Base-by-base conservation (phyloP, 1,140 invertebrate species). In the Drosophila pseudoananassae region DNA sequence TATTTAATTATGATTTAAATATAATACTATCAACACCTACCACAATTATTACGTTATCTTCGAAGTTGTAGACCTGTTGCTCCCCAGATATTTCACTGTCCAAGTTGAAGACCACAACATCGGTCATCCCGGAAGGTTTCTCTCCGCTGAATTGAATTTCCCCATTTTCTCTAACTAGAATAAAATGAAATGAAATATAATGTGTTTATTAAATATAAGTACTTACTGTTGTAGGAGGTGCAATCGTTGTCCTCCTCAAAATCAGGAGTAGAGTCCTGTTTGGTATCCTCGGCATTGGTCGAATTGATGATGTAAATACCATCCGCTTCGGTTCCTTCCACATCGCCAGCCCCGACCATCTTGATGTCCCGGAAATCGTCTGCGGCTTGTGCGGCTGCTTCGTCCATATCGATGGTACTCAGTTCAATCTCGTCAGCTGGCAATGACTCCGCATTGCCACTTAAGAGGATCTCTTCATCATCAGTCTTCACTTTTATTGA, bases 71-170 rank as follows among this genome's bases (percentile, higher is more conserved):
- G 15, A 78, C 45, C 45, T 78, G 69, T 43, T 78, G 78, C 33
- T 85, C 82, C 2, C 66, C 78, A 0, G 55, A 49, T 4, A 69
- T 55, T 1, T 74, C 83, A 0, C 50, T 56, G 8, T 79, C 60
- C 7, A 87, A 75, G 92, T 93, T 68, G 89, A 93, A 64, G 65
- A 92, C 33, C 64, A 89, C 55, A 7, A 85, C 80, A 52, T 85
- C 71, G 6, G 58, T 52, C 5, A 80, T 40, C 7, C 69, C 69
- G 4, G 55, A 60, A 0, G 74, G 17, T 33, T 89, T 90, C 6
- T 55, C 59, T 4, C 76, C 76, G 57, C 68, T 78, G 55, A 89
- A 91, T 50, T 91, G 79, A 25, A 91, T 90, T 25, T 91, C 89
- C 0, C 90, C 89, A 31, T 91, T 74, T 38, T 90, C 90, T 51